Percentiles rank a stretch among this genome's conserved stretches.
Conservation (phyloP, 2,797 vertebrate species). For the Acipenser oxyrinchus region DNA sequence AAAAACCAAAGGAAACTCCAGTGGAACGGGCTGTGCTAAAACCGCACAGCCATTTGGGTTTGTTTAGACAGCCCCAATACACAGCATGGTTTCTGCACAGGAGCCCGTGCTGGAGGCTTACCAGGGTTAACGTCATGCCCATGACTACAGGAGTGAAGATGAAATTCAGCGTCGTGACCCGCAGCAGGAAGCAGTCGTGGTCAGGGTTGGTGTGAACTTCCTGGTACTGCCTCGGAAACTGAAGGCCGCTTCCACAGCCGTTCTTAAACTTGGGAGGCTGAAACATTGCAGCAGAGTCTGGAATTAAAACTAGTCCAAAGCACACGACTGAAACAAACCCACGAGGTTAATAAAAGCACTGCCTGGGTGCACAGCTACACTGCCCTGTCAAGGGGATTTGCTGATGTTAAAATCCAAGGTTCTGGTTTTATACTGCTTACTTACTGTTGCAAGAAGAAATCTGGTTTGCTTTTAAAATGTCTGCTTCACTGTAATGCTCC, state of each 20-base stretch:
- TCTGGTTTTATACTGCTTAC: too few species aligned
- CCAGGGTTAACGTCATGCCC: constrained; percentile 90
- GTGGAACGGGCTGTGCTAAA: too few species aligned
- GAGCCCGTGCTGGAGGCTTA: constrained; percentile 48
- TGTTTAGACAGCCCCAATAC: too few species aligned
- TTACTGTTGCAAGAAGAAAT: too few species aligned
- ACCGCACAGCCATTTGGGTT: too few species aligned
- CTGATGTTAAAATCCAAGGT: too few species aligned
- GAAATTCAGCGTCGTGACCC: constrained; percentile 92
- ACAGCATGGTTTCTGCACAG: too few species aligned
- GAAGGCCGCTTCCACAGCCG: constrained; percentile 56
- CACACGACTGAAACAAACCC: background rate
- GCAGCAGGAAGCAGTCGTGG: constrained; percentile 86
- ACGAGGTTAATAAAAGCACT: background rate
- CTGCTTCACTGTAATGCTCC: too few species aligned
- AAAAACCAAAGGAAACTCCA: too few species aligned
- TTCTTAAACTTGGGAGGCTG: constrained; percentile 72
- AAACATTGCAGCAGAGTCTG: constrained; percentile 25
- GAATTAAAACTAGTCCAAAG: background rate
- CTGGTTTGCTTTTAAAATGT: too few species aligned
- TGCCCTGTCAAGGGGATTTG: too few species aligned
- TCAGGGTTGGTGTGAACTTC: constrained; percentile 89
- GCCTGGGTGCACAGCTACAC: too few species aligned
- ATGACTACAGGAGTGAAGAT: constrained; percentile 90
- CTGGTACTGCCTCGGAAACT: constrained; percentile 73